Percentiles rank a stretch among this genome's conserved stretches.
phyloP scores from a whole-genome alignment of 1,140 invertebrate genomes.

The Globodera rostochiensis region DNA sequence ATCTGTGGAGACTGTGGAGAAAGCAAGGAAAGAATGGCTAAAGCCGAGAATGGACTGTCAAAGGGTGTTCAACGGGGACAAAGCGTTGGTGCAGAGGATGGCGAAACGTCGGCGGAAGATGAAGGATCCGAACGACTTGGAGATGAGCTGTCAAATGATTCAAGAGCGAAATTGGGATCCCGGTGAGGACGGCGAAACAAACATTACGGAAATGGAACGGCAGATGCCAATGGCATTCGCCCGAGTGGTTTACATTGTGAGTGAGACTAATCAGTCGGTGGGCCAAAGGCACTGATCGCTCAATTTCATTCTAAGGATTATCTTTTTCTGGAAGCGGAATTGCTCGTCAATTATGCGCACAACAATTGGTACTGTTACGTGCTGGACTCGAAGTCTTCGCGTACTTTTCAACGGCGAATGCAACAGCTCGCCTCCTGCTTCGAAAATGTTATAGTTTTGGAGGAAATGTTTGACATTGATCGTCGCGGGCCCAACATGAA shows the following conservation, averaged over 20 bases:
- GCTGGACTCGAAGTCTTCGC: slow-evolving; percentile 39
- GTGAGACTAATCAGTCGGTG: neutral
- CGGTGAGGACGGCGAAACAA: neutral
- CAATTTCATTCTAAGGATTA: slow-evolving; percentile 33
- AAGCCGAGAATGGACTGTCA: neutral
- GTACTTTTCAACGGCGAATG: slow-evolving; percentile 37
- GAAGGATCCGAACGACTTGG: neutral
- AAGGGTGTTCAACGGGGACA: neutral
- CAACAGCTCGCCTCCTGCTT: slow-evolving; percentile 37
- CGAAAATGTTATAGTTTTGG: slow-evolving; percentile 35
- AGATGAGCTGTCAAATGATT: neutral
- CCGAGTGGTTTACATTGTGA: neutral
- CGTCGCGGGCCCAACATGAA: slow-evolving; percentile 37
- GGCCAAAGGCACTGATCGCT: neutral
- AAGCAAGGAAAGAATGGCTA: neutral
- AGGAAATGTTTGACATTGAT: slow-evolving; percentile 33
- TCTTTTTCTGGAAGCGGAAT: slow-evolving; percentile 44
- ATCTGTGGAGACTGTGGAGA: neutral
- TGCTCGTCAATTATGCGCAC: slow-evolving; percentile 38
- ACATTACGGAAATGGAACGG: neutral
- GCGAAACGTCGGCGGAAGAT: neutral
- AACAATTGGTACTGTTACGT: slow-evolving; percentile 48
- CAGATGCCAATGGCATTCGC: neutral
- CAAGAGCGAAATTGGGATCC: neutral
- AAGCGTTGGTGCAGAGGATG: neutral